phyloP scores from a whole-genome alignment of 2,113 vertebrate genomes.

The Anarrhichthys ocellatus region DNA sequence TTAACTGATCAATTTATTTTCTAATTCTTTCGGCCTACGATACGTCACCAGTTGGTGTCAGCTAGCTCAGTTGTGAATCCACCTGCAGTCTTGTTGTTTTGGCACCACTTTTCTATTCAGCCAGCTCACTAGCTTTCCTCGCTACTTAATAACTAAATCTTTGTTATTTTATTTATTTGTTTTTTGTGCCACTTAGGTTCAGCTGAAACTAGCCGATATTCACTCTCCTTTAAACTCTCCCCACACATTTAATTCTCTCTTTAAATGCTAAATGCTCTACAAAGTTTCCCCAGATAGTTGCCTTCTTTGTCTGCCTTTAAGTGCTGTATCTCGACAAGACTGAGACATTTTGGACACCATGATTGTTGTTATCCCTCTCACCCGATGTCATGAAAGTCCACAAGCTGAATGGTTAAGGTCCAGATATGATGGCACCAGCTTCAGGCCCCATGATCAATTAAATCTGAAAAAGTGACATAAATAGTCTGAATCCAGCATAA shows the following conservation, averaged over 20 bases:
- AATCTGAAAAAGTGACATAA: neutral
- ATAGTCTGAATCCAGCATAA: neutral
- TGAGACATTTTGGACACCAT: neutral
- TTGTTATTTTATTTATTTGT: too few species aligned
- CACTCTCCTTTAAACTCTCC: neutral
- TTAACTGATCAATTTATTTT: too few species aligned
- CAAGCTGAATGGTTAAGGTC: neutral
- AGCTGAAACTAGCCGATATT: neutral
- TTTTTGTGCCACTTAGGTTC: too few species aligned
- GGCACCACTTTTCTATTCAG: too few species aligned
- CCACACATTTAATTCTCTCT: neutral
- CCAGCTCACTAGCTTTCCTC: too few species aligned
- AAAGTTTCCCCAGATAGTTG: too few species aligned
- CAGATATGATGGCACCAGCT: neutral
- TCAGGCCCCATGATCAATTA: neutral
- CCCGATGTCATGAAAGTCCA: neutral
- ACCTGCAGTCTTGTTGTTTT: too few species aligned
- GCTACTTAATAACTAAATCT: too few species aligned
- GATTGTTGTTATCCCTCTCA: neutral
- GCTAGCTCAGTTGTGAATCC: too few species aligned
- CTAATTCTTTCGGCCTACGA: too few species aligned
- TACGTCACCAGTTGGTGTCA: too few species aligned
- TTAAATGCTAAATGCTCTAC: neutral
- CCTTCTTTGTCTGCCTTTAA: neutral
- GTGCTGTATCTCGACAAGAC: neutral